These are phyloP conservation scores for Hipparchia semele DNA, from an alignment of 2,888 invertebrate species.

Conservation along the genomic window DNA sequence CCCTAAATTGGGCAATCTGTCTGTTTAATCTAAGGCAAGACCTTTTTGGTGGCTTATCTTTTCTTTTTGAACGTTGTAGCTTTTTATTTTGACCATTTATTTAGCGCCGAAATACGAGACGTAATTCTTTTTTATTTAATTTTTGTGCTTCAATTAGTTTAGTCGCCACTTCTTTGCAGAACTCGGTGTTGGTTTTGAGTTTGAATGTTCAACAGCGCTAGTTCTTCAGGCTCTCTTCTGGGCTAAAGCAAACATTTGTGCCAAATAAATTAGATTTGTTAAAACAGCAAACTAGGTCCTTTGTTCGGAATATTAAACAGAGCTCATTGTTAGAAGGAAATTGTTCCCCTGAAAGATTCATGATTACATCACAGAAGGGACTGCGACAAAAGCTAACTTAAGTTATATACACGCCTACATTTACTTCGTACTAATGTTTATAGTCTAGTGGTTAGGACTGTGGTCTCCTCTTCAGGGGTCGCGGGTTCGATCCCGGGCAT, in stretches of 20 bases:
- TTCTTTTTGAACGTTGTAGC: neutral
- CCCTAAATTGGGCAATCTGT: conserved; percentile 21
- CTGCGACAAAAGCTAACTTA: conserved; percentile 9
- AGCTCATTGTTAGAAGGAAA: conserved; percentile 21
- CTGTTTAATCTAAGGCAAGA: conserved; percentile 7
- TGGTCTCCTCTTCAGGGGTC: no score
- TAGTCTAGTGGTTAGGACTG: no score
- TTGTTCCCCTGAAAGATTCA: conserved; percentile 18
- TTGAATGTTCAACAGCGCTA: no score
- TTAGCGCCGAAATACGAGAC: no score
- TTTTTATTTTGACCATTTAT: neutral
- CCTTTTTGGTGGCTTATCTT: neutral
- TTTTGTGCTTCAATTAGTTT: neutral
- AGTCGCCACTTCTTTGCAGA: no score
- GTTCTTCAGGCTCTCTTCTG: conserved; percentile 1
- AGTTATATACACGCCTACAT: neutral
- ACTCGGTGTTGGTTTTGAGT: no score
- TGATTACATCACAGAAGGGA: conserved; percentile 21
- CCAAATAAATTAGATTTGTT: conserved; percentile 22
- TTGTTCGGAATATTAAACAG: conserved; percentile 24
- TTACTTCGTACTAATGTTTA: neutral
- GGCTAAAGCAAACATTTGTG: conserved; percentile 7
- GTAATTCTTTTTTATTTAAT: neutral
- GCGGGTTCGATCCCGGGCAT: no score
- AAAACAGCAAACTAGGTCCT: conserved; percentile 21